Base-by-base conservation (phyloP, 2,888 invertebrate genomes). In the Polyommatus iphigenia region DNA sequence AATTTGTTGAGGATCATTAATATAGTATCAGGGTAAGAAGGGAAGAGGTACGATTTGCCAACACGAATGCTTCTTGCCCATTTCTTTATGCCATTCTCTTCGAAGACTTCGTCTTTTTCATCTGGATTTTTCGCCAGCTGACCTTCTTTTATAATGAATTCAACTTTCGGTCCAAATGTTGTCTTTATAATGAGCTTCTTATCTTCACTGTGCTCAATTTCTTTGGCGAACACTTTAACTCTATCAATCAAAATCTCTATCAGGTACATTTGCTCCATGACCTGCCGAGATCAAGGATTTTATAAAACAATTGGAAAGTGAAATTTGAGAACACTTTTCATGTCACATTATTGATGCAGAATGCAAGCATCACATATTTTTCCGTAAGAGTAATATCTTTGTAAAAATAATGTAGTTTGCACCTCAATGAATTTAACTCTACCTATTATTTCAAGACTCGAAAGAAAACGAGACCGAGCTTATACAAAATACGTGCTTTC, bases 261-360 rank as follows among this genome's bases (percentile, higher is more conserved):
- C 87, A 95, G 85, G 89, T 94, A 95, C 85, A 95, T 87, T 90
- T 94, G 94, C 89, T 95, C 94, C 92, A 94, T 94, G 88, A 92
- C 89, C 93, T 94, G 93, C 84, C 83, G 88, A 91, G 86, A 88
- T 87, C 86, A 91, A 92, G 84, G 82, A 85, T 87, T 87, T 83
- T 86, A 86, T 91, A 87, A 91, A 88, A 91, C 88, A 41, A 76
- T 54, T 78, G 4, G 2, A 13, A 4, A 24, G 59, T 59, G 6
- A 8, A 15, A 15, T 50, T n/a, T 20, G 10, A 13, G 13, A 62
- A 13, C 13, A 20, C 24, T 20, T 62, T 62, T 62, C 13, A 62
- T 20, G 20, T 20, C 8, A 59, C 18, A 62, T 24, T 62, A 8
- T 62, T 13, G 13, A 62, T 62, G 24, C 24, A 13, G 20, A 10